A percentile compares a stretch with the other conserved stretches of the same genome.
Evolutionary conservation across 2,797 vertebrate genomes (phyloP).

Genomic region (Crax fasciolata): DNA sequence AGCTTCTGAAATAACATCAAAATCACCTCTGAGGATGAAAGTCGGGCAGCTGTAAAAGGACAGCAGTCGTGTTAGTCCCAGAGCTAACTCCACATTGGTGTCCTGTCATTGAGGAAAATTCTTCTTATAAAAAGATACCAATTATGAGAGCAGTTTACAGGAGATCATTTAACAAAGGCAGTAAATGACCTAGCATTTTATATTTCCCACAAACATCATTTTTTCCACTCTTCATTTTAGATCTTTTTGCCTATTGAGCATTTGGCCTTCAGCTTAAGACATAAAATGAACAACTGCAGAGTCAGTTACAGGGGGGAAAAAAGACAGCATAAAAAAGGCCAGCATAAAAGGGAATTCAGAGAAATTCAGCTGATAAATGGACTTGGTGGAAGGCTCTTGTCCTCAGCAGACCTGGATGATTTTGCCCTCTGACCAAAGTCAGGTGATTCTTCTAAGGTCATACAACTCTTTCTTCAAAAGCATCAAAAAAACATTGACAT

Average conservation of each 20-base stretch:
- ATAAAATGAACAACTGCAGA: not conserved
- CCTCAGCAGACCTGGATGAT: not conserved
- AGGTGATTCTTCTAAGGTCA: not conserved
- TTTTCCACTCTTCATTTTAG: not conserved
- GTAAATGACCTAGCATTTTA: not conserved
- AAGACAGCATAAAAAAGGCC: not conserved
- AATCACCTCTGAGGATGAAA: not conserved
- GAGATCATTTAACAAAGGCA: not conserved
- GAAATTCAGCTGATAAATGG: not conserved
- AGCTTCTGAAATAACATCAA: not conserved
- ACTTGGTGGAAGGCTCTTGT: not conserved
- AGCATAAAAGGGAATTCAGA: not conserved
- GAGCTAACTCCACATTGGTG: not conserved
- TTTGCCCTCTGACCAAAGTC: not conserved
- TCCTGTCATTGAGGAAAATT: not conserved
- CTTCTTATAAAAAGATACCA: not conserved
- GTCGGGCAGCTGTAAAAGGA: not conserved
- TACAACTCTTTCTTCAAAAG: not conserved
- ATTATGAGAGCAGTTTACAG: not conserved
- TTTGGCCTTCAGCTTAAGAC: not conserved
- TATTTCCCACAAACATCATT: not conserved
- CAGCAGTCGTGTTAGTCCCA: not conserved
- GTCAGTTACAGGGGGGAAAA: not conserved
- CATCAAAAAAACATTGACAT: not conserved
- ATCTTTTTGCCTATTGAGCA: not conserved